phyloP scores from a whole-genome alignment of 2,888 invertebrate species.

The Bedellia somnulentella region DNA sequence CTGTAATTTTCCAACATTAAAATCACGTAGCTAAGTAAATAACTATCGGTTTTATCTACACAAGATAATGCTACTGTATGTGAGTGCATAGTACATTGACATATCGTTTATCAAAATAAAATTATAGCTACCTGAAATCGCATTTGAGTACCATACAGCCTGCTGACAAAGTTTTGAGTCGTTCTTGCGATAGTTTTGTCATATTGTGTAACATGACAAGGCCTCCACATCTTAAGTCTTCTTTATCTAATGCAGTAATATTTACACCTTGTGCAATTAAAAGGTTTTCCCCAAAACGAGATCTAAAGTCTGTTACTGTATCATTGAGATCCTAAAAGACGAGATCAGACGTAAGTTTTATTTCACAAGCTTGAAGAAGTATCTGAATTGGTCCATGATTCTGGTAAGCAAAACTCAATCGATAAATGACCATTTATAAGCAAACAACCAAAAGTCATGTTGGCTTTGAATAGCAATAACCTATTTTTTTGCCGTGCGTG shows the following conservation, averaged over 20 bases:
- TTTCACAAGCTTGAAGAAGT: too few relatives aligned
- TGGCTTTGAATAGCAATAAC: too few relatives aligned
- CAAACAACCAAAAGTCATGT: too few relatives aligned
- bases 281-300: slow-evolving; percentile 68
- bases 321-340: slow-evolving; percentile 66
- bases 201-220: slow-evolving; percentile 69
- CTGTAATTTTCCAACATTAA: slow-evolving; percentile 42
- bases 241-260: slow-evolving; percentile 71
- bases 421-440: too few relatives aligned
- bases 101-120: too few relatives aligned
- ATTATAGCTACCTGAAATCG: slow-evolving; percentile 58
- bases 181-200: slow-evolving; percentile 57
- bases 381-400: too few relatives aligned
- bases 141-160: slow-evolving; percentile 79
- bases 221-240: slow-evolving; percentile 76
- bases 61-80: too few relatives aligned
- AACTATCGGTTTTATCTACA: slow-evolving; percentile 2
- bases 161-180: slow-evolving; percentile 63
- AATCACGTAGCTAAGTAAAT: too few relatives aligned
- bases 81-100: too few relatives aligned
- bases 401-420: too few relatives aligned
- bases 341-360: too few relatives aligned
- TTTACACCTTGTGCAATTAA: slow-evolving; percentile 70
- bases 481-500: too few relatives aligned
- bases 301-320: slow-evolving; percentile 72